Evolutionary conservation across 2,888 invertebrate species (phyloP), one percentile per base, ranked within the genome.

Genomic region (Hyles lineata): DNA sequence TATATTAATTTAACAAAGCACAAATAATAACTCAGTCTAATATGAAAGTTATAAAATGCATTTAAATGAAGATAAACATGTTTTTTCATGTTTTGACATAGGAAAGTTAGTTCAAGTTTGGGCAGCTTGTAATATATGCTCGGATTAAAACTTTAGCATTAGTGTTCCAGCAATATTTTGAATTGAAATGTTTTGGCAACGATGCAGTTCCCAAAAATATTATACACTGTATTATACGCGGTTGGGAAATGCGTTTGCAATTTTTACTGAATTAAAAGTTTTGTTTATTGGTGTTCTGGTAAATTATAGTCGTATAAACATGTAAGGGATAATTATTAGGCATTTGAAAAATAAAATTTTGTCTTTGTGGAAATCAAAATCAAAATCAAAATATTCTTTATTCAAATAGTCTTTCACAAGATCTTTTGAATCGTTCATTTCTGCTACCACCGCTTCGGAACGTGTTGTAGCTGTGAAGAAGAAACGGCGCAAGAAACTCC

Each of bases 101-200:
- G 50, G 23, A 43, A 63, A 67, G 23, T 67, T 67, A 43, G 50
- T 67, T 67, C 17, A 67, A 67, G 67, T 67, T 67, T n/a, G 67
- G 23, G 67, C 50, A 50, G 23, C 6, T 43, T 50, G 67, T 67
- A 67, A 67, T 67, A 43, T 50, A 67, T 67, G 67, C 67, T 21
- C 15, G 67, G 67, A 67, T 67, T 50, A 67, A 67, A 67, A 67
- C 67, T 67, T 67, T 67, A 5, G 35, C 67, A 50, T 67, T 67
- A 67, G 43, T 67, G 43, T 43, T 67, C 43, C 67, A 50, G 43
- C 67, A 67, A 67, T 67, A 43, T 67, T 67, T 23, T 50, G 50
- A 67, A 67, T 43, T 67, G 21, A 35, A 55, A 50, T 17, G 50
- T 23, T 67, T 50, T 67, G 43, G 67, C 67, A 67, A 50, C 23